Evolutionary conservation across 2,113 vertebrate genomes (phyloP).

Genomic region (Pachypanchax playfairii): DNA sequence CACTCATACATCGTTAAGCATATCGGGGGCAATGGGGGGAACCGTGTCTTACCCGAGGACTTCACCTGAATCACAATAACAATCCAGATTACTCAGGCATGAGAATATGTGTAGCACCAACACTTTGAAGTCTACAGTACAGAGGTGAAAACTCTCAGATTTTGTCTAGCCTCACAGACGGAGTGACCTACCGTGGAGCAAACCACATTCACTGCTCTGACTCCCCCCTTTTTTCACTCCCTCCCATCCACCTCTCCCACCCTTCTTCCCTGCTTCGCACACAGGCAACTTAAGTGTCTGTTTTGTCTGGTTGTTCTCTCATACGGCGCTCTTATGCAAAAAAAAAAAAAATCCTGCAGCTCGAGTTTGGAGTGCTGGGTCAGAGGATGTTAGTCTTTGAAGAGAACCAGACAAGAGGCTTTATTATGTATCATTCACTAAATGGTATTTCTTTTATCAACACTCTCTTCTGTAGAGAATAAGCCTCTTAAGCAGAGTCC

Average conservation of each 20-base stretch:
- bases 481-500: constrained; percentile 76
- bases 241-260: constrained; percentile 47
- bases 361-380: constrained; percentile 85
- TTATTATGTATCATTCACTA: constrained; percentile 85
- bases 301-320: constrained; percentile 89
- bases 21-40: no score
- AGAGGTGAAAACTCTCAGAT: constrained; percentile 59
- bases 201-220: constrained; percentile 68
- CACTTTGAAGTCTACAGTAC: constrained; percentile 55
- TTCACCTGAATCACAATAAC: constrained; percentile 10
- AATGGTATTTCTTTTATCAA: constrained; percentile 85
- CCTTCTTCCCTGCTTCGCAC: constrained; percentile 50
- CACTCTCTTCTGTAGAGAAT: constrained; percentile 78
- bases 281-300: constrained; percentile 87
- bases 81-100: constrained; percentile 20
- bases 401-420: constrained; percentile 78
- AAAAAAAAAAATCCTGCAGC: constrained; percentile 79
- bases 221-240: constrained; percentile 34
- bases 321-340: constrained; percentile 76
- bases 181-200: constrained; percentile 73
- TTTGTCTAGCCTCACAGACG: constrained; percentile 60
- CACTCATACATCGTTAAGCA: no score
- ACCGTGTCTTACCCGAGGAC: not conserved
- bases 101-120: constrained; percentile 50
- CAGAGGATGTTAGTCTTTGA: constrained; percentile 89